Percentiles rank a stretch among this genome's conserved stretches.
phyloP scores from a whole-genome alignment of 64 coral and sea anemone genomes.

The Platygyra sinensis region DNA sequence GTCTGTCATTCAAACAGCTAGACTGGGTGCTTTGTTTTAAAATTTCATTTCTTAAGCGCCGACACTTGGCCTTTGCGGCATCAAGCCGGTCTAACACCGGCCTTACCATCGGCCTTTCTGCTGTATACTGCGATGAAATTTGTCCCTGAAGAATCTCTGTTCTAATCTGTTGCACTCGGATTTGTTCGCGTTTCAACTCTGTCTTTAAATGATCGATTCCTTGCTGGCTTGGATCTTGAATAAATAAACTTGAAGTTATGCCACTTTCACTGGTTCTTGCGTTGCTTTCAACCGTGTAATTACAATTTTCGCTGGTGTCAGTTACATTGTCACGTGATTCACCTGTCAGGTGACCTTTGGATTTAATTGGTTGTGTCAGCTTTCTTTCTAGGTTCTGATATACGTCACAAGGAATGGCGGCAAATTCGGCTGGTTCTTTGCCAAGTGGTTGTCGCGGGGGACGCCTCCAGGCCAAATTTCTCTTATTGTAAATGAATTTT shows the following conservation, averaged over 20 bases:
- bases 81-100: conserved; percentile 38
- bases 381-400: conserved; percentile 24
- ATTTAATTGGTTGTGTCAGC: neutral
- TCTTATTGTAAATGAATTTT: conserved; percentile 56
- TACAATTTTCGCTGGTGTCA: neutral
- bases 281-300: neutral
- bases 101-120: conserved; percentile 28
- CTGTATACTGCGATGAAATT: neutral
- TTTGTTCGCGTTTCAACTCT: conserved; percentile 68
- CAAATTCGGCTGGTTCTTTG: neutral
- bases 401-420: neutral
- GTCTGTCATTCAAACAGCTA: neutral
- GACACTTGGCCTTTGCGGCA: conserved; percentile 20
- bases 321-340: neutral
- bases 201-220: conserved; percentile 21
- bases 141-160: conserved; percentile 46
- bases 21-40: conserved; percentile 6
- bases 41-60: conserved; percentile 56
- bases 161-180: conserved; percentile 54
- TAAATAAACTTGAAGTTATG: neutral
- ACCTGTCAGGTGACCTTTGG: neutral
- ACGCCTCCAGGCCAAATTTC: neutral
- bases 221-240: neutral
- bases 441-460: conserved; percentile 1
- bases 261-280: neutral